phyloP scores from a whole-genome alignment of 2,113 vertebrate species.

The Eulemur macaco region DNA sequence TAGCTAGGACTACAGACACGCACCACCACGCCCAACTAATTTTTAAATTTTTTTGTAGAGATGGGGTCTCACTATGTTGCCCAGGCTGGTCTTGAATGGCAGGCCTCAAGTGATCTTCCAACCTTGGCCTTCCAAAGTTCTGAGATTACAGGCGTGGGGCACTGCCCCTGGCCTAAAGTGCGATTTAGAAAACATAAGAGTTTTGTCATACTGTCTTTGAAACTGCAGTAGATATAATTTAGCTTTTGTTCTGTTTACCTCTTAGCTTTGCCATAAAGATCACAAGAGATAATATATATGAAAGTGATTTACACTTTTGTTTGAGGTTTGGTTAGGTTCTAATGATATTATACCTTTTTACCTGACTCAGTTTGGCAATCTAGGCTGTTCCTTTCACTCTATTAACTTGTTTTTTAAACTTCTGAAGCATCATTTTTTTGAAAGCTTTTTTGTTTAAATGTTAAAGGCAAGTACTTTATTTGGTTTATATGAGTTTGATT shows the following conservation, averaged over 20 bases:
- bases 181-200: not conserved
- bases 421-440: not conserved
- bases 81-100: too few species aligned
- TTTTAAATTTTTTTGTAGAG: too few species aligned
- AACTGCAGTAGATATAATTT: not conserved
- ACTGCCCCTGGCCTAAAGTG: not conserved
- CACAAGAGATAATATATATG: not conserved
- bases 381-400: not conserved
- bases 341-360: not conserved
- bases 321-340: not conserved
- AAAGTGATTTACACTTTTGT: not conserved
- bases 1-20: too few species aligned
- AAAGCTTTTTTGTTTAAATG: not conserved
- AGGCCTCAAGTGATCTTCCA: too few species aligned
- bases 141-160: too few species aligned
- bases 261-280: not conserved
- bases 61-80: too few species aligned
- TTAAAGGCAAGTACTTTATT: not conserved
- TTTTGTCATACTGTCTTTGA: not conserved
- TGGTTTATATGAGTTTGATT: not conserved
- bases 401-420: not conserved
- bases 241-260: not conserved
- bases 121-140: too few species aligned
- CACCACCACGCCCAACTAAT: too few species aligned
- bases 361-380: not conserved